Evolutionary conservation across 2,888 invertebrate genomes (phyloP).

Genomic region (Drosophila greeni): DNA sequence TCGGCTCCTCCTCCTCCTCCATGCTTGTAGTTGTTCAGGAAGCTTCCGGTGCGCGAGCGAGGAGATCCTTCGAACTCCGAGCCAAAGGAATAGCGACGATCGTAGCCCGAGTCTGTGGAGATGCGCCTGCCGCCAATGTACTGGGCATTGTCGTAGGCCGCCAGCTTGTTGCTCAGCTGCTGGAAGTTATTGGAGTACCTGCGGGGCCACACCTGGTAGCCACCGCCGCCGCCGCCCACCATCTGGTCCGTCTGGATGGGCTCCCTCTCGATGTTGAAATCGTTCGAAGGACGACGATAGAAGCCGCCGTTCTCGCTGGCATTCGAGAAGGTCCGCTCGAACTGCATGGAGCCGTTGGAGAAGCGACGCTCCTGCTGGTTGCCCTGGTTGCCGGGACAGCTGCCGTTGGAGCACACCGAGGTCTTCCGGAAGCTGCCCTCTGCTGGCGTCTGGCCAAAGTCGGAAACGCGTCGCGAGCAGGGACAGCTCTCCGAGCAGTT

Average conservation of each 20-base stretch:
- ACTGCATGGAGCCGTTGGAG: slow-evolving; percentile 79
- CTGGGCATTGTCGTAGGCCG: slow-evolving; percentile 76
- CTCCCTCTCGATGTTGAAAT: slow-evolving; percentile 75
- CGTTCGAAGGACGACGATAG: slow-evolving; percentile 77
- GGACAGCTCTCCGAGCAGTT: slow-evolving; percentile 78
- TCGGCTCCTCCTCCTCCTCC: slow-evolving; percentile 35
- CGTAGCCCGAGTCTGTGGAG: slow-evolving; percentile 79
- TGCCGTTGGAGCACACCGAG: slow-evolving; percentile 79
- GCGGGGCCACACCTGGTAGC: slow-evolving; percentile 76
- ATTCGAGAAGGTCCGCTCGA: slow-evolving; percentile 76
- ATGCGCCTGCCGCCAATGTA: slow-evolving; percentile 78
- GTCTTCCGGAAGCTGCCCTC: slow-evolving; percentile 70
- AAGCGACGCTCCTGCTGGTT: slow-evolving; percentile 79
- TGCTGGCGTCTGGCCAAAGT: slow-evolving; percentile 67
- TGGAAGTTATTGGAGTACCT: slow-evolving; percentile 77
- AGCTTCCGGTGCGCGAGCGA: slow-evolving; percentile 77
- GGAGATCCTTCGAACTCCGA: slow-evolving; percentile 78
- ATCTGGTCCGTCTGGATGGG: slow-evolving; percentile 68
- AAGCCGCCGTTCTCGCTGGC: slow-evolving; percentile 69
- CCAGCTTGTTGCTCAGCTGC: slow-evolving; percentile 76
- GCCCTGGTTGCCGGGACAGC: slow-evolving; percentile 66
- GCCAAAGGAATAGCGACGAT: slow-evolving; percentile 78
- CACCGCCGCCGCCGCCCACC: slow-evolving; percentile 75
- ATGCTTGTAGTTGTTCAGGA: slow-evolving; percentile 76
- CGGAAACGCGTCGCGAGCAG: slow-evolving; percentile 76